Evolutionary conservation across 2,888 invertebrate genomes (phyloP).

Genomic region (Uloborus plumipes): DNA sequence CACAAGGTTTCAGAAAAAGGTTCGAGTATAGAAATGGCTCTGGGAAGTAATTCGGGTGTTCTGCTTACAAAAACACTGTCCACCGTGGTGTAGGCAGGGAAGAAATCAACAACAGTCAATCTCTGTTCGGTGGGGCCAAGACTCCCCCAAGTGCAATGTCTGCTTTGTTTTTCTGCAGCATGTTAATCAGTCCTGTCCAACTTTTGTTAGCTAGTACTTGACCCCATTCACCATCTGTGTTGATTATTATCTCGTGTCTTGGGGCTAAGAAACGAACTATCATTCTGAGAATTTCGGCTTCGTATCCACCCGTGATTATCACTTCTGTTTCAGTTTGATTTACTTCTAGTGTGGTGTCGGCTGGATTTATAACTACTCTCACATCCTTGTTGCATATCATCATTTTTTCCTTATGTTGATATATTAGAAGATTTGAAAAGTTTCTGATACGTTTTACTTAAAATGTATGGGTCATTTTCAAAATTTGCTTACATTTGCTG

Average conservation of each 20-base stretch:
- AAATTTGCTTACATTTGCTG: too few relatives aligned
- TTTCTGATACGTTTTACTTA: too few relatives aligned
- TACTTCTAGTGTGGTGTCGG: too few relatives aligned
- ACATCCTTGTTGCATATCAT: too few relatives aligned
- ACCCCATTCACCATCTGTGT: constrained; percentile 34
- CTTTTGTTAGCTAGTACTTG: neutral
- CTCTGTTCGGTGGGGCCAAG: constrained; percentile 11
- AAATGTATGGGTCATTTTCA: too few relatives aligned
- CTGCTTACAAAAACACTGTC: constrained; percentile 15
- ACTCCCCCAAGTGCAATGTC: constrained; percentile 23
- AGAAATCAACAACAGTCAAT: constrained; percentile 11
- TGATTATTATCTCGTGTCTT: constrained; percentile 1
- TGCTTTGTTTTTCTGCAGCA: constrained; percentile 15
- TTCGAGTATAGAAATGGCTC: neutral
- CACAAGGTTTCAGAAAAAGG: constrained; percentile 6
- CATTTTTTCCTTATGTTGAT: too few relatives aligned
- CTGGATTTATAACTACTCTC: too few relatives aligned
- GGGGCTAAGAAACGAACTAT: constrained; percentile 9
- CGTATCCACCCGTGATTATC: constrained; percentile 9
- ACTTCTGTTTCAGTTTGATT: too few relatives aligned
- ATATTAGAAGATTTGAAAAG: too few relatives aligned
- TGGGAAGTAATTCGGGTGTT: neutral
- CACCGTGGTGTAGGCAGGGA: neutral
- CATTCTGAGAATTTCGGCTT: constrained; percentile 17
- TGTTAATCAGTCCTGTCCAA: constrained; percentile 25